Evolutionary conservation across 1,140 invertebrate genomes (phyloP).

Genomic region (Caerostris extrusa): DNA sequence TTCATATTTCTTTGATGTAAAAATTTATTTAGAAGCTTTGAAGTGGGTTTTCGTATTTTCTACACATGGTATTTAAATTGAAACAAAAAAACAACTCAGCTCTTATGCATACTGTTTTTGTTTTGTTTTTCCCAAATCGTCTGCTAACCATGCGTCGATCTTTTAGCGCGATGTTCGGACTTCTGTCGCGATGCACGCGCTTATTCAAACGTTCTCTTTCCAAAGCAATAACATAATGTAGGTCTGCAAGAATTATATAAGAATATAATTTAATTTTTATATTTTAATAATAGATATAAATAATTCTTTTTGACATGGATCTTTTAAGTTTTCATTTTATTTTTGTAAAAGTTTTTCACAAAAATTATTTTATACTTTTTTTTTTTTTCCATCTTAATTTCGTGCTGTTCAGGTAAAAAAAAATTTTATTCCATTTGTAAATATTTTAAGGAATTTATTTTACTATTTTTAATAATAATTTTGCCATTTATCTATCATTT

Average conservation of each 20-base stretch:
- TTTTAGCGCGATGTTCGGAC: constrained; percentile 42
- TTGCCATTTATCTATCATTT: no score
- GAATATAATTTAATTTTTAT: neutral
- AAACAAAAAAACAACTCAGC: neutral
- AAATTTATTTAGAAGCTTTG: neutral
- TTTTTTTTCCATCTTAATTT: neutral
- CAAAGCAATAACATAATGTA: neutral
- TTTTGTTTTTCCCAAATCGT: constrained; percentile 14
- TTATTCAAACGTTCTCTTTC: neutral
- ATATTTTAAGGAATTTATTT: neutral
- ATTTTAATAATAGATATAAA: no score
- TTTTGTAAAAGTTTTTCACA: neutral
- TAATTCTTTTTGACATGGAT: neutral
- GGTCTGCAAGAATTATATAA: neutral
- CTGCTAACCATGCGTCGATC: constrained; percentile 46
- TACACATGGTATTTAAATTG: neutral
- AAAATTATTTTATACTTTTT: neutral
- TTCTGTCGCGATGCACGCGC: neutral
- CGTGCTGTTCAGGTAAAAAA: neutral
- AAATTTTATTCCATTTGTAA: neutral
- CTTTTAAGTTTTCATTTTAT: neutral
- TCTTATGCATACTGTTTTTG: neutral
- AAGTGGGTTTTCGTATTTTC: neutral
- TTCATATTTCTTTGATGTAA: neutral
- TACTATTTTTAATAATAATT: no score